Base-by-base conservation (phyloP, 2,797 vertebrate genomes). In the Scolopax rusticola region DNA sequence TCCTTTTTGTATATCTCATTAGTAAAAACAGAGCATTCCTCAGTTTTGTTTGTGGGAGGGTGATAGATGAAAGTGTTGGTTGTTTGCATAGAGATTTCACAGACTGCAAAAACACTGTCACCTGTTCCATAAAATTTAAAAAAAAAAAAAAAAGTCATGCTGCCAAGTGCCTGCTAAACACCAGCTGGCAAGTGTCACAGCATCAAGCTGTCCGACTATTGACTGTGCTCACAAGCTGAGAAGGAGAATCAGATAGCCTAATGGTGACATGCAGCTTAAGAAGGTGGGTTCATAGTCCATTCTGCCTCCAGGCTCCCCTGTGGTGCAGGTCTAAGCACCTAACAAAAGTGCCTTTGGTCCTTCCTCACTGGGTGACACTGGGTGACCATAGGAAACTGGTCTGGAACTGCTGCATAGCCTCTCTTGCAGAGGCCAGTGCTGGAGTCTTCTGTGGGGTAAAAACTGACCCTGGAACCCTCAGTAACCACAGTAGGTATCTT, bases 121-220 rank as follows among this genome's bases (percentile, higher is more conserved):
- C 92, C 88, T 93, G 86, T 71, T 93, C 47, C 38, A 69, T 70
- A 84, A 91, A 88, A 93, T 0, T 53, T 8, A 54, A 1, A 9
- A 14, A 43, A 75, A 67, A 65, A 45, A 43, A 43, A 41, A 57
- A 32, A 18, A 1, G 2, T 63, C 63, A 73, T 79, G 33, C 87
- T 97, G 89, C 87, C 89, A 97, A 92, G 51, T 80, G 71, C 65
- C 68, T 93, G 33, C 84, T 83, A 48, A 93, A 87, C 68, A 89
- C 91, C 93, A 95, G 79, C 94, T 95, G 94, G 48, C 65, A 80
- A 68, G 87, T 74, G 87, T 89, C 82, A 87, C 81, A 85, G 64
- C 48, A 36, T 43, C 84, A 93, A 91, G 60, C 84, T 91, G 75
- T 80, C 84, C 28, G 28, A 54, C 77, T 90, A 54, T 50, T 84